Evolutionary conservation across 2,113 vertebrate genomes (phyloP), one percentile per base, ranked within the genome.

Genomic region (Indicator indicator): DNA sequence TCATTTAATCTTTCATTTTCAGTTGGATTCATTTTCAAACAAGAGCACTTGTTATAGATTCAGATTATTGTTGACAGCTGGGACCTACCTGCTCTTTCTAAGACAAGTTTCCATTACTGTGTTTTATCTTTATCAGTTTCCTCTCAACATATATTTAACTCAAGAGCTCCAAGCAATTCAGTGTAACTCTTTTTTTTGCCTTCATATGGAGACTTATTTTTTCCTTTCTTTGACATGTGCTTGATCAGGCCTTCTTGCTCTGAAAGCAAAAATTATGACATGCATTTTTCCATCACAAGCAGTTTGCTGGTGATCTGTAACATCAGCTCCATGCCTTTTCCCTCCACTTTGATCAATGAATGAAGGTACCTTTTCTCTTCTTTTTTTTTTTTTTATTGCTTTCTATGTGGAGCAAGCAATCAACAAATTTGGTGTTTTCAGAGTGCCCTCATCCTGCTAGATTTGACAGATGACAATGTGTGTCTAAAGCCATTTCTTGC

Each of bases 1-100:
- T 95, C 95, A 90, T 96, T 97, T 97, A 96, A 96, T 97, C 95
- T 97, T 96, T 97, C 90, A 82, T 95, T 97, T 97, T 97, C 91
- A 84, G 92, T 71, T 95, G 90, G 92, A 95, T 94, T 94, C 88
- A 59, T 96, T 95, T 97, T 96, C 95, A 96, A 93, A 96, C 88
- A 92, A 59, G 93, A 64, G 88, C 0, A 5, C 83, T 75, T 95
- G 90, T 96, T 97, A 93, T 42, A 92, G 87, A 89, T 94, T 95
- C 71, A 86, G 82, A 85, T 94, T 95, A 74, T 72, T 95, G 94
- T 96, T 96, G 94, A 96, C 92, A 93, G 92, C 44, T 65, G 83
- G 60, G 92, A 96, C 84, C 82, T 92, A 93, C 85, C 89, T 93
- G 88, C 90, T 94, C 71, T 82, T 79, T 89, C 83, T 81, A 77